Base-by-base conservation (phyloP, 2,888 invertebrate genomes). In the Lissonota sp. region DNA sequence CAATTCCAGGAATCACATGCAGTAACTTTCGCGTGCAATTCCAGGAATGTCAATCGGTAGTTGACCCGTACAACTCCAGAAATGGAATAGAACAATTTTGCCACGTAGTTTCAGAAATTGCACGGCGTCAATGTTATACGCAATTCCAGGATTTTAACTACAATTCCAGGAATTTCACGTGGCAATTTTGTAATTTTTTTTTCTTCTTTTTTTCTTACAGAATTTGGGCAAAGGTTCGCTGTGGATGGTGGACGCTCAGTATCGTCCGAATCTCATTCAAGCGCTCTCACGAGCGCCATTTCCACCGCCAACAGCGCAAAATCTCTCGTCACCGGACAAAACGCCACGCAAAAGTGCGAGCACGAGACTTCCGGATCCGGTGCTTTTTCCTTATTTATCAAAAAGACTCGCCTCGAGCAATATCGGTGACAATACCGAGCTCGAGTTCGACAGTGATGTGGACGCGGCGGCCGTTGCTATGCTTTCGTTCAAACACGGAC, bases 181-280 rank as follows among this genome's bases (percentile, higher is more conserved):
- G 1, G 26, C 3, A 26, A 26, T 26, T 3, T 26, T 26, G 26
- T 26, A 2, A 26, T 26, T 26, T 26, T 26, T 26, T 26, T 3
- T 26, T 26, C 26, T 26, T 26, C 3, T 26, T n/a, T 73, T 76
- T 6, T 70, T 62, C 73, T 93, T 93, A 62, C 92, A 97, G 97
- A 98, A 98, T 87, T 95, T 98, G 87, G 98, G 98, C 55, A 99
- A 99, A 93, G 98, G 99, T 58, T 98, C 98, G 0, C 93, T 98
- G 76, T 99, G 99, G 99, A 98, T 98, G 89, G 98, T 99, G 4
- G 98, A 99, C 91, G 97, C 97, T 6, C 96, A 97, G 84, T 98
- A 97, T 92, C 95, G 98, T 84, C 97, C 97, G 75, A 98, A 98
- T 91, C 94, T 97, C 82, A 94, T 97, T 84, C 97, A 98, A 94